Conservation (phyloP, 2,797 vertebrate species). For the Oryzias sinensis region DNA sequence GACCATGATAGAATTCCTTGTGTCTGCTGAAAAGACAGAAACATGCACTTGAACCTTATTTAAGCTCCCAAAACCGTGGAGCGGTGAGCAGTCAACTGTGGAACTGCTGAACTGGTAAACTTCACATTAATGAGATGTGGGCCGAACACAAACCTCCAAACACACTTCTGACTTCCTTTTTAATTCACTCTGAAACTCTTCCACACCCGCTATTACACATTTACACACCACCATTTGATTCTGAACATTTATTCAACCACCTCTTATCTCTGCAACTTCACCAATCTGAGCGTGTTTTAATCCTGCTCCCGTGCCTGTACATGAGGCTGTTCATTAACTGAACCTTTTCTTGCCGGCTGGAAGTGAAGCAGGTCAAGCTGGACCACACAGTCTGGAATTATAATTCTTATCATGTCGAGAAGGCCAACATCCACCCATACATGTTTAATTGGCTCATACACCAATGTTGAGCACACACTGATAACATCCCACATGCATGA, state of each 20-base stretch:
- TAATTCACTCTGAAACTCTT: constrained; percentile 5
- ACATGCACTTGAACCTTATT: too few relatives aligned
- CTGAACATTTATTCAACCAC: constrained; percentile 42
- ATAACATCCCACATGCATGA: constrained; percentile 57
- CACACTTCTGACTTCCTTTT: background rate
- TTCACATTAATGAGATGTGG: too few relatives aligned
- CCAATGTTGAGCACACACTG: constrained; percentile 60
- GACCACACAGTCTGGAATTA: constrained; percentile 39
- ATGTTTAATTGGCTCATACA: constrained; percentile 66
- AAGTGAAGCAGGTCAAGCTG: constrained; percentile 47
- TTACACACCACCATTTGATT: constrained; percentile 39
- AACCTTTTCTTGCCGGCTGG: constrained; percentile 49
- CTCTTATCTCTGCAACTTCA: constrained; percentile 57
- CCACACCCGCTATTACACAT: constrained; percentile 19
- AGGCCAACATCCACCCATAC: constrained; percentile 54
- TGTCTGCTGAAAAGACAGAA: too few relatives aligned
- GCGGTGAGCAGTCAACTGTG: too few relatives aligned
- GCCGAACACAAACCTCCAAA: too few relatives aligned
- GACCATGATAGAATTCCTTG: too few relatives aligned
- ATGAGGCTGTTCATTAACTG: constrained; percentile 49
- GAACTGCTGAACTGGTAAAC: too few relatives aligned
- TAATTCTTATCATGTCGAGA: constrained; percentile 55
- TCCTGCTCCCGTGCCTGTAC: constrained; percentile 34
- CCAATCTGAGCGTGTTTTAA: constrained; percentile 60
- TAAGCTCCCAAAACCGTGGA: too few relatives aligned